Conservation (phyloP, 2,797 vertebrate genomes). For the Sternotherus odoratus region DNA sequence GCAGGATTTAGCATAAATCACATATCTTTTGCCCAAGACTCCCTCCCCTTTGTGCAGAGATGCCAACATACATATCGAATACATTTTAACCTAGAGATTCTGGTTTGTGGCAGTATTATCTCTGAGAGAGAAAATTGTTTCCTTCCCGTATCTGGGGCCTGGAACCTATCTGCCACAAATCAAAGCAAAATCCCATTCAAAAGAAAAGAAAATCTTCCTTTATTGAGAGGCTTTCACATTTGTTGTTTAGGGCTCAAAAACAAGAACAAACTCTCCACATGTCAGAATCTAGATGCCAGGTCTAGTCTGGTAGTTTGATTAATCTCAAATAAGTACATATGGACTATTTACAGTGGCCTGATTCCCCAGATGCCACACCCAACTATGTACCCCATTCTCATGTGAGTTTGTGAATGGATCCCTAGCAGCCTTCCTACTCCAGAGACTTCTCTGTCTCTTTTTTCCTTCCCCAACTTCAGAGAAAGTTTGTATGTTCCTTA, state of each 20-base stretch:
- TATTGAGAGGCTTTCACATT: constrained; percentile 23
- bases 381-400: neutral
- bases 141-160: neutral
- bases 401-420: constrained; percentile 34
- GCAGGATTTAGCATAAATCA: neutral
- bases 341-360: constrained; percentile 48
- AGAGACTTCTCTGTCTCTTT: constrained; percentile 43
- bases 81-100: constrained; percentile 23
- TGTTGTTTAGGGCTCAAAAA: constrained; percentile 40
- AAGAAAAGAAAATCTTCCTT: constrained; percentile 45
- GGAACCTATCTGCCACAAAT: constrained; percentile 53
- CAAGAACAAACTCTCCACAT: constrained; percentile 1
- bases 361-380: constrained; percentile 28
- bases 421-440: constrained; percentile 56
- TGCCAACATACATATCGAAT: constrained; percentile 15
- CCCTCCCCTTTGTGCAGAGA: neutral
- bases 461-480: neutral
- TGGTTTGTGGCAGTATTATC: constrained; percentile 16
- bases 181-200: constrained; percentile 46
- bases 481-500: constrained; percentile 68
- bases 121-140: constrained; percentile 37
- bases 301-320: neutral
- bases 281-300: neutral
- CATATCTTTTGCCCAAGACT: neutral
- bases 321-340: constrained; percentile 22